These are phyloP conservation scores for Anticlea derivata DNA, from an alignment of 2,888 invertebrate species.

Conservation along the genomic window DNA sequence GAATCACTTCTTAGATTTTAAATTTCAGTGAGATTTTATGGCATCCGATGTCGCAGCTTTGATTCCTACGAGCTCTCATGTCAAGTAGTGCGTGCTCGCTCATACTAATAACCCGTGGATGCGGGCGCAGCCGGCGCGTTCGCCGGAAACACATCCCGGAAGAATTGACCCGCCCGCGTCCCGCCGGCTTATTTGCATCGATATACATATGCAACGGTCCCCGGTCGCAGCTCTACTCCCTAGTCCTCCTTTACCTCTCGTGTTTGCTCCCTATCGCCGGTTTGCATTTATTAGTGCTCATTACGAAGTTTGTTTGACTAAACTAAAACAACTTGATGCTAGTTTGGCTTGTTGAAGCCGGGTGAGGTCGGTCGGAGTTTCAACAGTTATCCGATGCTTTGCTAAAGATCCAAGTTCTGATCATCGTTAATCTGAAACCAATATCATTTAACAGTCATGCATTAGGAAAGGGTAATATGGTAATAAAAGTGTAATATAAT, in stretches of 20 bases:
- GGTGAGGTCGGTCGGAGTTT: slow-evolving; percentile 6
- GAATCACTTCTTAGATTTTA: too few species aligned
- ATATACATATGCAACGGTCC: slow-evolving; percentile 52
- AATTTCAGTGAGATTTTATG: neutral
- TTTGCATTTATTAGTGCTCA: slow-evolving; percentile 36
- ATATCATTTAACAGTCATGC: neutral
- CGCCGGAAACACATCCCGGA: slow-evolving; percentile 82
- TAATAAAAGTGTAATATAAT: too few species aligned
- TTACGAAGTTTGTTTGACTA: slow-evolving; percentile 31
- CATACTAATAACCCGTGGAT: slow-evolving; percentile 56
- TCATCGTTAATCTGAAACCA: neutral
- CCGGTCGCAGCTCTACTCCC: slow-evolving; percentile 24
- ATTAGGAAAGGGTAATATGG: neutral
- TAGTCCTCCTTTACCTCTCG: slow-evolving; percentile 32
- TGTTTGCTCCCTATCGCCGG: slow-evolving; percentile 30
- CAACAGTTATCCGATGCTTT: slow-evolving; percentile 16
- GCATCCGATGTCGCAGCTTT: slow-evolving; percentile 14
- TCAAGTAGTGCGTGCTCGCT: slow-evolving; percentile 51
- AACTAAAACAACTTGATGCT: slow-evolving; percentile 21
- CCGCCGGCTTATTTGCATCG: slow-evolving; percentile 65
- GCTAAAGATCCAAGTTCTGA: slow-evolving; percentile 4
- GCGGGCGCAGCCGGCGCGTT: slow-evolving; percentile 31
- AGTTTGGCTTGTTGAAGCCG: slow-evolving; percentile 12
- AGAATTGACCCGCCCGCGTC: slow-evolving; percentile 67
- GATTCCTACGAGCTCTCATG: slow-evolving; percentile 25